Evolutionary conservation across 2,113 vertebrate genomes (phyloP), one percentile per base, ranked within the genome.

Genomic region (Limnothrissa miodon): DNA sequence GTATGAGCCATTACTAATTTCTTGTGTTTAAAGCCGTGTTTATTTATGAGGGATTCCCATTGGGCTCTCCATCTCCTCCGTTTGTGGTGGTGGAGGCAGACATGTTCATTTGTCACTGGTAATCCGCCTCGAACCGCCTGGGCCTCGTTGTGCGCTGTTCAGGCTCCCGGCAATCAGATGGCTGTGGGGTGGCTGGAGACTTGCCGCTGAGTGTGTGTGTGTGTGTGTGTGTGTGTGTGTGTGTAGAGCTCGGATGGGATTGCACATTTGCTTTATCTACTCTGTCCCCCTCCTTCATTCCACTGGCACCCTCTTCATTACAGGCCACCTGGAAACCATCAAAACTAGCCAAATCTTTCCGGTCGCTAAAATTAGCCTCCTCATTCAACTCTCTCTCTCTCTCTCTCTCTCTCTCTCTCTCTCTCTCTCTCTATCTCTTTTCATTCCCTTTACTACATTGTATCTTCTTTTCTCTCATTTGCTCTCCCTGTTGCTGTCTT

Each of bases 351-450:
- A 53, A 81, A 78, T 66, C 56, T 45, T 29, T 33, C 78, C 1
- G 44, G 81, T 39, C 29, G 45, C 78, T 84, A 36, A 85, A 91
- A 90, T 87, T 86, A 89, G 84, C 66, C 33, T 33, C 36, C 45
- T 39, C 80, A 4, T 62, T 25, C 62, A 36, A 11, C 70, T 44
- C 78, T 53, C 78, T 36, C 25, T 10, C 19, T 79, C 80, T 66
- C 23, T 48, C 44, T 23, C 13, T 25, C 11, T 56, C 5, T 80
- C 21, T 74, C 15, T 15, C 13, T 74, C 66, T 74, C 66, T 74
- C 33, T 39, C 62, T 70, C 62, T 70, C 62, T 70, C 66, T 74
- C 66, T 33, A 10, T 74, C 25, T 56, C 53, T 56, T 23, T 56
- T 21, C 23, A 17, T 56, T 21, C 23, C 53, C 23, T 21, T 56